Conservation (phyloP, 2,888 invertebrate genomes). For the Myopa tessellatipennis region DNA sequence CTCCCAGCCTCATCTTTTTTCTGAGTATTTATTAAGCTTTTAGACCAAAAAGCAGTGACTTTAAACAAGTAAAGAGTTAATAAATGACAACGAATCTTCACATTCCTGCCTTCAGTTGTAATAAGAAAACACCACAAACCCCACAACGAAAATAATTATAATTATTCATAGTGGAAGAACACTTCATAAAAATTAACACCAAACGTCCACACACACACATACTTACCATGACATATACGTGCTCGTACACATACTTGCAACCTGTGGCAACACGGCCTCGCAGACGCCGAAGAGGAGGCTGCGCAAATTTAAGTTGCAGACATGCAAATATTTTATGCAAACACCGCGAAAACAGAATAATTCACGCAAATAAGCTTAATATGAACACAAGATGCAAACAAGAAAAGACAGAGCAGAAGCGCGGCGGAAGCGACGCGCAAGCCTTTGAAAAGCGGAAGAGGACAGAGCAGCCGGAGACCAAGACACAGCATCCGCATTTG, state of each 20-base stretch:
- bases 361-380: slow-evolving; percentile 42
- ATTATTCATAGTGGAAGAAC: slow-evolving; percentile 42
- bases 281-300: slow-evolving; percentile 6
- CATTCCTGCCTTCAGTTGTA: background rate
- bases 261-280: background rate
- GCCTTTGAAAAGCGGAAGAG: background rate
- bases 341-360: slow-evolving; percentile 41
- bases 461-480: background rate
- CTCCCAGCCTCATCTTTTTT: too few relatives aligned
- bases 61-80: too few relatives aligned
- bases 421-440: background rate
- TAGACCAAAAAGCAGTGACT: too few relatives aligned
- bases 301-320: slow-evolving; percentile 34
- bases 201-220: slow-evolving; percentile 14
- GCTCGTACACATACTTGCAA: background rate
- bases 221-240: background rate
- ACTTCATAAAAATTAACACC: slow-evolving; percentile 41
- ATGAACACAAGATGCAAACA: slow-evolving; percentile 31
- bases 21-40: too few relatives aligned
- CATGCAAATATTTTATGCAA: slow-evolving; percentile 43
- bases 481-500: slow-evolving; percentile 17
- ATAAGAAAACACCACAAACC: slow-evolving; percentile 10
- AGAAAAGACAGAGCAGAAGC: slow-evolving; percentile 1
- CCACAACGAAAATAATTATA: slow-evolving; percentile 33
- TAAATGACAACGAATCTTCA: too few relatives aligned